phyloP scores from a whole-genome alignment of 2,113 vertebrate species.

The Melanerpes formicivorus region DNA sequence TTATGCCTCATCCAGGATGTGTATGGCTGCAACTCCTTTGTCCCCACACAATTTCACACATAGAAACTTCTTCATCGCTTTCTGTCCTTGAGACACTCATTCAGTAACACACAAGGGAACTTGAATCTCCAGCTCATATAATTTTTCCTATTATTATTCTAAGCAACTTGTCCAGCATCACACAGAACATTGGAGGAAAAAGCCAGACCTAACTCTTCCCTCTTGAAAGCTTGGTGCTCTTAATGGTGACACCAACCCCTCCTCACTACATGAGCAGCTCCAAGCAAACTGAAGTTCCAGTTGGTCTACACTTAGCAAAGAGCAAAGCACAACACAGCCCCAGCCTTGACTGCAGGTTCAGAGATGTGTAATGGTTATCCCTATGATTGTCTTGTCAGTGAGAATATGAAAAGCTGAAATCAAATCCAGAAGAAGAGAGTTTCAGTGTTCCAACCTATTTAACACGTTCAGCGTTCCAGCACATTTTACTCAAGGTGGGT shows the following conservation, averaged over 20 bases:
- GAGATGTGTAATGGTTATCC: background rate
- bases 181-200: background rate
- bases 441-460: background rate
- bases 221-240: background rate
- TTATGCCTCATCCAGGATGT: too few relatives aligned
- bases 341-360: background rate
- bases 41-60: background rate
- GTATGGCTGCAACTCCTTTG: background rate
- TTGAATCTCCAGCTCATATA: background rate
- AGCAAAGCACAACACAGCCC: background rate
- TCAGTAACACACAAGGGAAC: background rate
- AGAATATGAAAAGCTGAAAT: background rate
- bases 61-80: background rate
- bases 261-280: background rate
- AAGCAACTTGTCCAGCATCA: background rate
- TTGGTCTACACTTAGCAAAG: background rate
- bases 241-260: background rate
- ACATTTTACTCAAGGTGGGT: background rate
- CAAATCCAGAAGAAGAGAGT: background rate
- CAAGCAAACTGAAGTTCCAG: background rate
- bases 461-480: background rate
- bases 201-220: background rate
- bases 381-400: background rate
- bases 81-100: background rate
- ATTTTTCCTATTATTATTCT: background rate